phyloP scores from a whole-genome alignment of 2,888 invertebrate genomes.

The Timema cristinae region DNA sequence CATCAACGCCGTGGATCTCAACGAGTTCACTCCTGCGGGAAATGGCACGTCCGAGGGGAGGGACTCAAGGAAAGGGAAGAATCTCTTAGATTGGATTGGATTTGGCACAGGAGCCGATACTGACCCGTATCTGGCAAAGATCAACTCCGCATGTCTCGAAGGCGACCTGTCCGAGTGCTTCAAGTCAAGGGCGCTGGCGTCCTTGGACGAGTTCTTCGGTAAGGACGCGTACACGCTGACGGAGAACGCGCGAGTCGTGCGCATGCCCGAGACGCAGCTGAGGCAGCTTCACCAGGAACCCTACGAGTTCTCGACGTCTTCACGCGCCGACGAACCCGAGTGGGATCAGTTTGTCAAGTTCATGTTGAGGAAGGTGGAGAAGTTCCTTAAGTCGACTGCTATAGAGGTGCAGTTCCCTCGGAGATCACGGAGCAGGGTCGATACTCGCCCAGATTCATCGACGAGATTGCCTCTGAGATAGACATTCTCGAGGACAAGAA shows the following conservation, averaged over 20 bases:
- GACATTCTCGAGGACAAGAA: slow-evolving; percentile 79
- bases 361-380: slow-evolving; percentile 67
- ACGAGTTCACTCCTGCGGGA: not conserved
- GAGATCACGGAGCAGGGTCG: slow-evolving; percentile 70
- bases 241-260: slow-evolving; percentile 66
- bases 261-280: slow-evolving; percentile 65
- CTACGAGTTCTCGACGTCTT: slow-evolving; percentile 66
- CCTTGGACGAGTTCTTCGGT: slow-evolving; percentile 74
- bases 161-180: slow-evolving; percentile 84
- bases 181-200: slow-evolving; percentile 71
- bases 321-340: slow-evolving; percentile 69
- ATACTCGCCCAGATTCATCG: slow-evolving; percentile 75
- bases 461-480: slow-evolving; percentile 78
- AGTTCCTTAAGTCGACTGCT: slow-evolving; percentile 74
- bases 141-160: slow-evolving; percentile 68
- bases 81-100: slow-evolving; percentile 74
- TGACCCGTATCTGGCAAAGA: slow-evolving; percentile 72
- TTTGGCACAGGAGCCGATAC: slow-evolving; percentile 67
- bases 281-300: slow-evolving; percentile 66
- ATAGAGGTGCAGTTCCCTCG: slow-evolving; percentile 68
- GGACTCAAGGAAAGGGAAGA: slow-evolving; percentile 58
- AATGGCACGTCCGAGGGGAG: slow-evolving; percentile 20
- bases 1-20: not conserved
- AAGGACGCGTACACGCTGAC: slow-evolving; percentile 57
- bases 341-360: slow-evolving; percentile 80